Evolutionary conservation across 2,888 invertebrate genomes (phyloP), one percentile per base, ranked within the genome.

Genomic region (Drosophila ochracea): DNA sequence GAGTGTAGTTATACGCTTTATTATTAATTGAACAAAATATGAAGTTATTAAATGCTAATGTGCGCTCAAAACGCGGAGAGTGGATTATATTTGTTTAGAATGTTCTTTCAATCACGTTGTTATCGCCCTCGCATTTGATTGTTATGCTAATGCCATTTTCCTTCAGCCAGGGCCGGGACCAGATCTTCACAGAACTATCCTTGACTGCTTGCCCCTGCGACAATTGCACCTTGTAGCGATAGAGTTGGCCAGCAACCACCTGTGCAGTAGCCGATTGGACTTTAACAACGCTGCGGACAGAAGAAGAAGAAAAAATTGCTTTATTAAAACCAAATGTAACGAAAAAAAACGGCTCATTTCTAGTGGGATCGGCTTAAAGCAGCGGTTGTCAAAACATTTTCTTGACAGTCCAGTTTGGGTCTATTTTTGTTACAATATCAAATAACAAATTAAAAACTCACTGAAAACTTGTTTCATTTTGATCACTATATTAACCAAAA

Each of bases 91-190:
- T 11, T 21, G 2, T n/a, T 58, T 73, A 78, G 37, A 78, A 82
- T 10, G 82, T 82, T 4, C 47, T 68, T n/a, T 82, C 82, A 28
- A 78, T 63, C 2, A 43, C 53, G 11, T 55, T 31, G 7, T 68
- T 68, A 30, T 85, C 84, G 21, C 82, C 85, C 3, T 77, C 75
- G 13, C 73, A 81, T 3, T 84, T 52, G 7, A 90, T 80, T 13
- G 78, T 81, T 1, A 89, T 76, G 43, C 70, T 54, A 28, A 69
- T 73, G 35, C 80, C 88, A 16, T 90, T 76, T 49, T 75, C 57
- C 11, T 58, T 6, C 19, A 89, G 63, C 91, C 91, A 91, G n/a
- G 80, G 70, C n/a, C 70, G 84, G 1, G 74, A 68, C 83, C 83
- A 84, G 76, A 90, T 89, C 41, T 66, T 28, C 7, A 91, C 78